Percentiles rank a stretch among this genome's conserved stretches.
Conservation (phyloP, 2,888 invertebrate genomes). For the Chalcosyrphus nemorum region DNA sequence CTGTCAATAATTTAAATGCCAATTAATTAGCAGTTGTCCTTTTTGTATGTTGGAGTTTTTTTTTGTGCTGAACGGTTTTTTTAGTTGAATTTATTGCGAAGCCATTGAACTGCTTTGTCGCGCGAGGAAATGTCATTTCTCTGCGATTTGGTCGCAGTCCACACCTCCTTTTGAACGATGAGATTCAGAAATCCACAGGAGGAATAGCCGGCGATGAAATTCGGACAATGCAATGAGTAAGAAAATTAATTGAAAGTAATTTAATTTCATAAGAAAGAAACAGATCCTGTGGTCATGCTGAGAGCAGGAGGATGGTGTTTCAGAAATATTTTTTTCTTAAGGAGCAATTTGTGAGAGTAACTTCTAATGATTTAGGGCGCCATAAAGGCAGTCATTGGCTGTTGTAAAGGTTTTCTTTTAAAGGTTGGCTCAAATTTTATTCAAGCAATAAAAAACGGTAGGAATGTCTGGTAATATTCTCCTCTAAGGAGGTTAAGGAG, state of each 20-base stretch:
- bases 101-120: constrained; percentile 46
- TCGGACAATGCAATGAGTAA: neutral
- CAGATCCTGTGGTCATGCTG: constrained; percentile 18
- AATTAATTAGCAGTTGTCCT: constrained; percentile 66
- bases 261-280: neutral
- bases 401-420: no score
- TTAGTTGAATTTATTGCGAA: constrained; percentile 26
- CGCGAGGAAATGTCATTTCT: constrained; percentile 36
- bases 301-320: constrained; percentile 1
- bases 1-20: constrained; percentile 72
- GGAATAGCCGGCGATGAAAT: neutral
- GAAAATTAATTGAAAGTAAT: constrained; percentile 21
- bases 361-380: neutral
- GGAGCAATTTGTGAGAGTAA: no score
- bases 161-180: constrained; percentile 28
- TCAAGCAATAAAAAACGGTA: no score
- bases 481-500: no score
- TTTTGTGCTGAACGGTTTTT: neutral
- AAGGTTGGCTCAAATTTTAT: no score
- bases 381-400: no score
- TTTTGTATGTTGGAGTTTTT: neutral
- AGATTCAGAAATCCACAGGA: neutral
- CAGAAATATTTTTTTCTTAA: neutral
- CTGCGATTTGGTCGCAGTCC: constrained; percentile 9
- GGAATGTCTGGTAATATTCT: no score